Base-by-base conservation (phyloP, 1,140 invertebrate species). In the Geopemphigus sp. region DNA sequence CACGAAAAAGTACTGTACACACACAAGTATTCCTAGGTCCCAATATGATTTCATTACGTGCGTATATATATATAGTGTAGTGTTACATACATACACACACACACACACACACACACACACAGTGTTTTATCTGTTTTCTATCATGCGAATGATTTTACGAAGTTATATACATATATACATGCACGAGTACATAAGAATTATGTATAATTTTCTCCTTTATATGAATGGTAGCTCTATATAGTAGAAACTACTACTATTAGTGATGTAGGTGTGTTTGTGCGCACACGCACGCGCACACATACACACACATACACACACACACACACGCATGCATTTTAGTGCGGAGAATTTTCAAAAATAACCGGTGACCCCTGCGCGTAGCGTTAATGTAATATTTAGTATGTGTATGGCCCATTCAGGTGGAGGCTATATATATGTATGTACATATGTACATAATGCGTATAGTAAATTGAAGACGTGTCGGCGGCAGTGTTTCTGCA, bases 391-490 rank as follows among this genome's bases (percentile, higher is more conserved):
- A 64, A 64, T 64, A 64, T 64, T 64, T 64, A 64, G 29, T 64
- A 8, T 39, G 8, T 39, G 32, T 8, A 39, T 39, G 32, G 8
- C 3, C 32, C 8, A 39, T 39, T 8, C 3, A 39, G 32, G 8
- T 8, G 8, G 32, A 39, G 32, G 3, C 32, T 39, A 39, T 64
- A n/a, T 66, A 39, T 39, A 22, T 39, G 32, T 32, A 0, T 45
- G 32, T n/a, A 4, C 12, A 10, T n/a, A 39, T 63, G 26, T 63
- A 17, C 14, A 26, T 19, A 8, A 39, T 26, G 17, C 26, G 61
- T 17, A 66, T n/a, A 22, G 63, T 45, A 66, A 64, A 66, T 66
- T 66, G 32, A 64, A 64, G 61, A 64, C 61, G 63, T n/a, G 63
- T n/a, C 11, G 11, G 63, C 19, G 32, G 32, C 1, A 24, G 64